Base-by-base conservation (phyloP, 2,113 vertebrate genomes). In the Platysternon megacephalum region DNA sequence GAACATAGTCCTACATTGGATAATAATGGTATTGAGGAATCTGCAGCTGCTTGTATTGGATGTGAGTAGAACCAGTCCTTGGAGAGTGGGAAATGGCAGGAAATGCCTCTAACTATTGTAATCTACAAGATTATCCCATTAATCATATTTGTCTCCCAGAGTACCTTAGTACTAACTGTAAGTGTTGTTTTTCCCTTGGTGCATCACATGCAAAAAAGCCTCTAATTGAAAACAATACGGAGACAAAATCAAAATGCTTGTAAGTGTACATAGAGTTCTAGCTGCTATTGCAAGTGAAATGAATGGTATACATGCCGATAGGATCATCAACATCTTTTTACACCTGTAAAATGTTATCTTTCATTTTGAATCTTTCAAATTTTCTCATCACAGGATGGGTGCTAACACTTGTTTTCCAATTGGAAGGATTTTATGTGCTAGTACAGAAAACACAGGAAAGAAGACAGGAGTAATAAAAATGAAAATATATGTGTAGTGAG, bases 11-110 rank as follows among this genome's bases (percentile, higher is more conserved):
- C 94, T 78, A 88, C 22, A 1, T 8, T 82, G 94, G 97, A 87
- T 85, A n/a, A 91, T 89, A 74, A 93, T 78, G 95, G 95, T 86
- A 89, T 58, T 79, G 97, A 96, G 97, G 95, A 93, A 93, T 92
- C 96, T 89, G 97, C 97, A 98, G 98, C 98, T 98, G 98, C 93
- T 97, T 87, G 95, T 58, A 13, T 26, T 93, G 97, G 94, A 94
- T 82, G 94, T 24, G 94, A 91, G 87, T 11, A 72, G 95, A 81
- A 79, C 58, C 65, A 0, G 96, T 97, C 98, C 97, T 96, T 7
- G 56, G 98, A 95, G 98, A 97, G 84, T 1, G 2, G 48, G 88
- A 88, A 93, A 96, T 87, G 93, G 98, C 97, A 98, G 97, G 91
- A 92, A 91, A 95, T 96, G 97, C 98, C 96, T 97, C 96, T 88